Evolutionary conservation across 2,888 invertebrate species (phyloP), one percentile per base, ranked within the genome.

Genomic region (Campoplex nolae): DNA sequence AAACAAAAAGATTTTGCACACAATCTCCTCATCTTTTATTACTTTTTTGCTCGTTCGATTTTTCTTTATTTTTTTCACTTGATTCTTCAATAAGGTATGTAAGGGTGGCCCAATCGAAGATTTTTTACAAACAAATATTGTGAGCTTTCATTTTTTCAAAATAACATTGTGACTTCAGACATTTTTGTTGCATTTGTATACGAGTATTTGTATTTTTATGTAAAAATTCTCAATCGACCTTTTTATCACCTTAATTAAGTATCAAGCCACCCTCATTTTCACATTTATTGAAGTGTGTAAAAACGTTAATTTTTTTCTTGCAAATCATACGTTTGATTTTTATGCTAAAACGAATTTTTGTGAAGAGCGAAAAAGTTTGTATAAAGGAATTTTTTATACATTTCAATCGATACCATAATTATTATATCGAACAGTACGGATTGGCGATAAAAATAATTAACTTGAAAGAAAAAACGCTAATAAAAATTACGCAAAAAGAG

Each of bases 21-120:
- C 70, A 62, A 62, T 76, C 67, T 62, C 51, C n/a, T 62, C 45
- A 48, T 42, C 56, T 56, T 51, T 9, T 70, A 45, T 13, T 45
- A 75, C 78, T 68, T 74, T 23, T 67, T 74, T 48, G 13, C 38
- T 28, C 42, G 45, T 51, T 65, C 45, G 23, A 16, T 80, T 51
- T 56, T 62, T 62, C n/a, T 56, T 76, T 0, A 23, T 58, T 48
- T 32, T 28, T 62, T 23, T 70, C 54, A 62, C 68, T 70, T 70
- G 73, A 71, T 48, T 68, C 54, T 42, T 18, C 42, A 42, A 54
- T 42, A 56, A 7, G 28, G 28, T 23, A n/a, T 35, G 45, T n/a
- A 35, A 38, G 73, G 73, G 73, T 23, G 38, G 35, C 32, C 56
- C 38, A 11, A 13, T 42, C 4, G 13, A 4, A 18, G 3, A 18